Evolutionary conservation across 2,113 vertebrate genomes (phyloP).

Genomic region (Dicentrarchus labrax): DNA sequence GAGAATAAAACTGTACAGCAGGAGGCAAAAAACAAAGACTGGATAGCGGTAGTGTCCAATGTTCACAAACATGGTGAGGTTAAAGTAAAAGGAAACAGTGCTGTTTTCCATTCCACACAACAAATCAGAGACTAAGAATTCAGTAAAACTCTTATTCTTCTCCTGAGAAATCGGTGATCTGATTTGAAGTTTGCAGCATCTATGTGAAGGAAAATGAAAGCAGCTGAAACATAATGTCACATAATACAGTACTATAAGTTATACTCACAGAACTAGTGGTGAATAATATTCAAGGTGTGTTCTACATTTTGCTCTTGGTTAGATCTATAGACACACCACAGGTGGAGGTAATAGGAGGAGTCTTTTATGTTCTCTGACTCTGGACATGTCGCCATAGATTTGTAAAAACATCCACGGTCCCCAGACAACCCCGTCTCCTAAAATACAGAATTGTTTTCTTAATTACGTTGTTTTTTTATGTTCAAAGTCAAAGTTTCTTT

Average conservation of each 20-base stretch:
- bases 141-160: neutral
- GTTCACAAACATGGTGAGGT: slow-evolving; percentile 58
- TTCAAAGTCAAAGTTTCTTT: no score
- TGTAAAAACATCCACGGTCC: no score
- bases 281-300: neutral
- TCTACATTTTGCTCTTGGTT: neutral
- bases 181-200: neutral
- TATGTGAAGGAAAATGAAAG: neutral
- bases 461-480: no score
- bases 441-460: no score
- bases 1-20: slow-evolving; percentile 33
- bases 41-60: slow-evolving; percentile 43
- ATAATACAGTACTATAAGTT: neutral
- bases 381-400: no score
- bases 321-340: neutral
- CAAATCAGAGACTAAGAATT: neutral
- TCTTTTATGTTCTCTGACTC: neutral
- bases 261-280: neutral
- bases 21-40: slow-evolving; percentile 42
- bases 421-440: no score
- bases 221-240: neutral
- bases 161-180: neutral
- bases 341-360: neutral
- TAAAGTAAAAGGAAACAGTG: slow-evolving; percentile 37
- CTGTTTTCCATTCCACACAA: slow-evolving; percentile 45